phyloP scores from a whole-genome alignment of 2,113 vertebrate species.

The Apodemus sylvaticus region DNA sequence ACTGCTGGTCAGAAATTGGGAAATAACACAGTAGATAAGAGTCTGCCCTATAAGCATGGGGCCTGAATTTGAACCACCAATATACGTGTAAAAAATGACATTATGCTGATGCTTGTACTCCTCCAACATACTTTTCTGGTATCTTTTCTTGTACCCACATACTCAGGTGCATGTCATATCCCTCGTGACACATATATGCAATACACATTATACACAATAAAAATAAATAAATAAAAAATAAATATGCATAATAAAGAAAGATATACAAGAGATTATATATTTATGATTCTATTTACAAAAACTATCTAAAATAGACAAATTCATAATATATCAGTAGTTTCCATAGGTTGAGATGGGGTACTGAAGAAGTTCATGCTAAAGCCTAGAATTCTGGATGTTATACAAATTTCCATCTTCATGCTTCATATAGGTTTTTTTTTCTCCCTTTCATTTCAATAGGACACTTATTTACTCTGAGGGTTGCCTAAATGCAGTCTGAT shows the following conservation, averaged over 20 bases:
- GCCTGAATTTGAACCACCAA: background rate
- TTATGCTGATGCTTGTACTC: background rate
- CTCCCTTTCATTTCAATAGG: constrained; percentile 8
- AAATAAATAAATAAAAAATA: background rate
- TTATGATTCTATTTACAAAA: background rate
- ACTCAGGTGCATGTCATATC: background rate
- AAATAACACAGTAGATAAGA: background rate
- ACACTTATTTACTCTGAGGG: constrained; percentile 22
- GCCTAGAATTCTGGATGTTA: constrained; percentile 5
- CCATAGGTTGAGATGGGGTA: background rate
- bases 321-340: background rate
- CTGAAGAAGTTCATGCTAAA: background rate
- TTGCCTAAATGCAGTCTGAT: background rate
- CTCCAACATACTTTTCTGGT: background rate
- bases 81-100: background rate
- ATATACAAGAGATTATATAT: background rate
- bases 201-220: background rate
- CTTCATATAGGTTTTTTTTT: background rate
- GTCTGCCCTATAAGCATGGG: background rate
- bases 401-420: background rate
- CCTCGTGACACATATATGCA: background rate
- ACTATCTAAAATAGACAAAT: constrained; percentile 13
- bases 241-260: background rate
- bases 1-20: background rate
- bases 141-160: background rate